Evolutionary conservation across 2,888 invertebrate genomes (phyloP).

Genomic region (Spodoptera littoralis): DNA sequence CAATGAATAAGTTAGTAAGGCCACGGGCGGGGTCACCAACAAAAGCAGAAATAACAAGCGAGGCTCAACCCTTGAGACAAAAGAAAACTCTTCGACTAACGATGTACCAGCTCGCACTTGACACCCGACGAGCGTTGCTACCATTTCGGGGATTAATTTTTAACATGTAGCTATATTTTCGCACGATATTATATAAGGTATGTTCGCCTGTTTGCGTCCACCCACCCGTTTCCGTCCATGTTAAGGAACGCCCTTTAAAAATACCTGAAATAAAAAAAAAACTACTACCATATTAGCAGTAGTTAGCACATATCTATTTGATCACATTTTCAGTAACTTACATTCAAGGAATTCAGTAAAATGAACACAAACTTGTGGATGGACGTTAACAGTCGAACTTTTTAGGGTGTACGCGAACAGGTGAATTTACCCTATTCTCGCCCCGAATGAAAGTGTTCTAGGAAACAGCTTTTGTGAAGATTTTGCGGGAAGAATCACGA

Average conservation of each 20-base stretch:
- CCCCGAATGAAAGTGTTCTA: not conserved
- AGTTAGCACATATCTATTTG: too few relatives aligned
- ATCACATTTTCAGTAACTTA: too few relatives aligned
- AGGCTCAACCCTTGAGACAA: slow-evolving; percentile 77
- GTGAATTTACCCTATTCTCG: slow-evolving; percentile 4
- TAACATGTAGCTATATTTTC: slow-evolving; percentile 54
- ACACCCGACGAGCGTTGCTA: slow-evolving; percentile 62
- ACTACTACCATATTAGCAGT: too few relatives aligned
- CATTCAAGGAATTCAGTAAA: too few relatives aligned
- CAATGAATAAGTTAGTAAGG: slow-evolving; percentile 79
- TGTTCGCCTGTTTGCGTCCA: too few relatives aligned
- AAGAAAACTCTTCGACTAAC: slow-evolving; percentile 80
- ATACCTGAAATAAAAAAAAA: too few relatives aligned
- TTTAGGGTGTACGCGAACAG: too few relatives aligned
- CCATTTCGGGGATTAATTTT: slow-evolving; percentile 61
- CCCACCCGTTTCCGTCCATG: too few relatives aligned
- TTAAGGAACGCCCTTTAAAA: too few relatives aligned
- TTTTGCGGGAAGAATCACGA: not conserved
- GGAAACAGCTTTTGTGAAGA: not conserved
- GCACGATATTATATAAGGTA: slow-evolving; percentile 4
- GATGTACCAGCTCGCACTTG: slow-evolving; percentile 74
- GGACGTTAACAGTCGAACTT: too few relatives aligned
- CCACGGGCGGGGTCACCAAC: slow-evolving; percentile 74
- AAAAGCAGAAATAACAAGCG: slow-evolving; percentile 76
- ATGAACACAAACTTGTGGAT: too few relatives aligned